Evolutionary conservation across 2,797 vertebrate species (phyloP), one percentile per base, ranked within the genome.

Genomic region (Danio tinwini): DNA sequence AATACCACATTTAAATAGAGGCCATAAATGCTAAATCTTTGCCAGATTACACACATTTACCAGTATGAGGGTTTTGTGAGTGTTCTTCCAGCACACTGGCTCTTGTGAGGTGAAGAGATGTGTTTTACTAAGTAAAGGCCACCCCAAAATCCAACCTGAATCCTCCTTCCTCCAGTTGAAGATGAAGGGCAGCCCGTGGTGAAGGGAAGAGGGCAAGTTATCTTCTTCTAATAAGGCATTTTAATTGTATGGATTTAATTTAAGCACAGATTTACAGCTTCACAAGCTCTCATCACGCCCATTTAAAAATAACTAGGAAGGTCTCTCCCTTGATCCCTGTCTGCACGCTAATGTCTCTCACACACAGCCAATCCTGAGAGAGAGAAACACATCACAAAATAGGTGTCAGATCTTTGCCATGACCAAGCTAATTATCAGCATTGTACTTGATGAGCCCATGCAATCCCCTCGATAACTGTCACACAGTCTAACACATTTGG

Each of bases 371-470:
- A 53, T 70, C 86, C 76, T 65, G 74, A 86, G 74, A 56, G 63
- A 74, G 75, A 82, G 83, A 79, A 79, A 84, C 74, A 85, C 87
- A 59, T 91, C 87, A 90, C 90, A 89, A 88, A 87, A 88, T 90
- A 91, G 87, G 90, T 91, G 90, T 75, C 64, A 90, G 80, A 85
- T 85, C 84, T 85, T 81, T 81, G 86, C 90, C 91, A 90, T 90
- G 89, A 87, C 85, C 90, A 90, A 89, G 84, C 90, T 91, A 91
- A 93, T 93, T 94, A 93, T 90, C 91, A 84, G 74, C 83, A 88
- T 74, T 90, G 85, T 85, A 81, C 82, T 83, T 77, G 83, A 75
- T 86, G 86, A 90, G 84, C 86, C 58, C 21, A 85, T 86, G 76
- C 74, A 87, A 90, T 92, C 89, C 88, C 90, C 88, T 82, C 65